Conservation (phyloP, 2,888 invertebrate species). For the Parnassius apollo region DNA sequence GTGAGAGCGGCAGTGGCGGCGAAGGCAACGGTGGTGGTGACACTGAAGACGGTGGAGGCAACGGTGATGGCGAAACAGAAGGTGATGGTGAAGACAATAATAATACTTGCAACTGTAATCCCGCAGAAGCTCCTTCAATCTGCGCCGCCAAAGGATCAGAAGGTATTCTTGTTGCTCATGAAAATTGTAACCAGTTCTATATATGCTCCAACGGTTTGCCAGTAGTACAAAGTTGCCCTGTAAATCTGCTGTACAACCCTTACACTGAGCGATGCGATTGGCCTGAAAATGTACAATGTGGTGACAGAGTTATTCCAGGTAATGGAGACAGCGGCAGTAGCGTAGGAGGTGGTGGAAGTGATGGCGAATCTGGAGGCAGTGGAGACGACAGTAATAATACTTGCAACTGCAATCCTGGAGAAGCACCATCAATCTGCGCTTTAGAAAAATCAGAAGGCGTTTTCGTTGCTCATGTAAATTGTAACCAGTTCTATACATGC, state of each 20-base stretch:
- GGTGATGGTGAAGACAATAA: slow-evolving; percentile 12
- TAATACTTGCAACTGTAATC: slow-evolving; percentile 31
- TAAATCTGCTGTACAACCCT: slow-evolving; percentile 35
- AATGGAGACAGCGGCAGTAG: not conserved
- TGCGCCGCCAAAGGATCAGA: slow-evolving; percentile 36
- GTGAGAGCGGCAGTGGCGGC: slow-evolving; percentile 1
- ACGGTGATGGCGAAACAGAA: not conserved
- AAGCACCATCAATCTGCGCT: slow-evolving; percentile 45
- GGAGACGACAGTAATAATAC: not conserved
- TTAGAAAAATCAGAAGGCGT: slow-evolving; percentile 38
- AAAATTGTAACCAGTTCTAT: slow-evolving; percentile 43
- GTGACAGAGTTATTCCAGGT: slow-evolving; percentile 33
- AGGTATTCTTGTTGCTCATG: slow-evolving; percentile 38
- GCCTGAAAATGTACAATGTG: slow-evolving; percentile 40
- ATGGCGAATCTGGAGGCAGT: not conserved
- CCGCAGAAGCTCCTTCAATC: slow-evolving; percentile 40
- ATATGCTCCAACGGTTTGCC: slow-evolving; percentile 39
- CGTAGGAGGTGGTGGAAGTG: not conserved
- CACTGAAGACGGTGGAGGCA: slow-evolving; percentile 12
- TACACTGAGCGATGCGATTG: slow-evolving; percentile 39
- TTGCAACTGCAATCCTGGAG: slow-evolving; percentile 37
- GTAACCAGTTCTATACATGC: slow-evolving; percentile 49
- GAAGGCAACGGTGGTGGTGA: slow-evolving; percentile 18
- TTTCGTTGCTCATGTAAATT: slow-evolving; percentile 46
- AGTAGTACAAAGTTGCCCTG: slow-evolving; percentile 30